Conservation (phyloP, 1,140 invertebrate species). For the Drosophila tsacasi region DNA sequence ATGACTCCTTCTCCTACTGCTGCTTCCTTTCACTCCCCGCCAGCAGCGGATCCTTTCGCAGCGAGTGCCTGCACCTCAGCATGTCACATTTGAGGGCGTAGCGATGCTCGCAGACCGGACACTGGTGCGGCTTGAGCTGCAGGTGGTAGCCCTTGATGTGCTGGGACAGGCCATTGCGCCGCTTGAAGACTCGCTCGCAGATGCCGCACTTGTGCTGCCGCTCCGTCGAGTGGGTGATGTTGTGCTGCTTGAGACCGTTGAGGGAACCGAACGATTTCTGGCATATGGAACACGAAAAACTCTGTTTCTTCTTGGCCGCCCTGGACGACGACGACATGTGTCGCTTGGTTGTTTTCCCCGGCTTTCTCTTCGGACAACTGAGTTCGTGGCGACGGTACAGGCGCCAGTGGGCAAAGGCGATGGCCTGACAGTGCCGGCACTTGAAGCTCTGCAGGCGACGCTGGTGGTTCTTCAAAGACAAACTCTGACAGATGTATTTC, state of each 20-base stretch:
- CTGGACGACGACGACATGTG: background rate
- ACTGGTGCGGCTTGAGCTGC: slow-evolving; percentile 76
- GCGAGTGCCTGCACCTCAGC: slow-evolving; percentile 78
- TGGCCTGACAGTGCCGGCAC: slow-evolving; percentile 70
- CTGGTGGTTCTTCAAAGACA: slow-evolving; percentile 61
- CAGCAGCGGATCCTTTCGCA: slow-evolving; percentile 26
- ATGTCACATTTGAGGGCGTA: slow-evolving; percentile 84
- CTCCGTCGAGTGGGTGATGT: slow-evolving; percentile 75
- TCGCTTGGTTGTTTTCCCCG: slow-evolving; percentile 19
- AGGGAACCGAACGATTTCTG: slow-evolving; percentile 64
- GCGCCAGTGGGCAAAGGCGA: slow-evolving; percentile 77
- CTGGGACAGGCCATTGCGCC: slow-evolving; percentile 75
- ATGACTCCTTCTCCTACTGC: background rate
- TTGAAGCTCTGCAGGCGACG: slow-evolving; percentile 68
- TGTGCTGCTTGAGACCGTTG: slow-evolving; percentile 74
- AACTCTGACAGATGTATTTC: slow-evolving; percentile 74
- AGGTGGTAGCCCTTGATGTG: slow-evolving; percentile 80
- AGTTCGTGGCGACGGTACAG: slow-evolving; percentile 71
- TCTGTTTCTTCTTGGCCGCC: slow-evolving; percentile 25
- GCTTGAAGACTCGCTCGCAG: slow-evolving; percentile 76
- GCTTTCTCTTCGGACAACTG: slow-evolving; percentile 53
- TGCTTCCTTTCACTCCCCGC: background rate
- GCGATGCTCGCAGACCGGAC: slow-evolving; percentile 73
- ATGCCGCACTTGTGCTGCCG: slow-evolving; percentile 72
- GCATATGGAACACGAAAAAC: slow-evolving; percentile 59